Evolutionary conservation across 2,888 invertebrate genomes (phyloP).

Genomic region (Endomychus coccineus): DNA sequence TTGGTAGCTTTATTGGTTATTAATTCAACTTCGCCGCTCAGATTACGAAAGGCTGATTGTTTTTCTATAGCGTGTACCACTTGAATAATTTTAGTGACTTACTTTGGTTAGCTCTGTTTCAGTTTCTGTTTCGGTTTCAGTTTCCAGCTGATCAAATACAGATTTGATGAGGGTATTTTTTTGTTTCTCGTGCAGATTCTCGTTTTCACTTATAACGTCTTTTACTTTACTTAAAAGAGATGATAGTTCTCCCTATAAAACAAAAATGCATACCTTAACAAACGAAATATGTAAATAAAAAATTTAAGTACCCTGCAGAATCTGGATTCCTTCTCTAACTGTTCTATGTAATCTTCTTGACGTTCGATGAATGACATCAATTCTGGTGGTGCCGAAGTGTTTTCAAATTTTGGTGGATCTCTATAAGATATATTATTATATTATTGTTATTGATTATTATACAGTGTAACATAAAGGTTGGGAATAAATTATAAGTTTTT

Average conservation of each 20-base stretch:
- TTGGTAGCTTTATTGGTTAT: too few species aligned
- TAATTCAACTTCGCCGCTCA: too few species aligned
- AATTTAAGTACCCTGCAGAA: slow-evolving; percentile 64
- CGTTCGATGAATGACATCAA: slow-evolving; percentile 74
- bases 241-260: slow-evolving; percentile 62
- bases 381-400: slow-evolving; percentile 52
- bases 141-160: slow-evolving; percentile 56
- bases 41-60: too few species aligned
- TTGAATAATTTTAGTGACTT: too few species aligned
- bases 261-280: neutral
- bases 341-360: slow-evolving; percentile 82
- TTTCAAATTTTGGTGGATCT: slow-evolving; percentile 25
- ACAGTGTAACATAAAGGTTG: neutral
- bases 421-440: slow-evolving; percentile 17
- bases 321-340: slow-evolving; percentile 75
- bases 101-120: too few species aligned
- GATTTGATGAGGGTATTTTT: slow-evolving; percentile 59
- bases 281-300: too few species aligned
- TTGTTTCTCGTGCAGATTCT: slow-evolving; percentile 70
- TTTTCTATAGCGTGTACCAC: too few species aligned
- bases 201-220: slow-evolving; percentile 80
- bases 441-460: slow-evolving; percentile 1
- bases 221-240: slow-evolving; percentile 73
- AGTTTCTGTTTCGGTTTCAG: slow-evolving; percentile 42
- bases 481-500: too few species aligned